Conservation (phyloP, 2,113 vertebrate species). For the Merops nubicus region DNA sequence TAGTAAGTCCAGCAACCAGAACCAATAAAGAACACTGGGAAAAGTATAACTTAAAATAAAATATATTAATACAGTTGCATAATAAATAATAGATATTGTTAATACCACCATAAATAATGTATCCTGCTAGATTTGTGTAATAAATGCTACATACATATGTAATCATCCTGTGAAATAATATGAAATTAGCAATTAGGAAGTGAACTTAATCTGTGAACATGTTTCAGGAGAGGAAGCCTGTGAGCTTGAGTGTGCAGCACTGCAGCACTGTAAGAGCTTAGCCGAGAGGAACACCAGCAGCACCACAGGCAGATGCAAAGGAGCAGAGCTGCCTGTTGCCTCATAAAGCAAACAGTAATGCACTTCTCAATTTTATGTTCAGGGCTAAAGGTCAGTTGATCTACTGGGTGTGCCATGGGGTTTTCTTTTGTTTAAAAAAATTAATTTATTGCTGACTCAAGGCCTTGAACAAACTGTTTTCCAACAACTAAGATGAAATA, state of each 20-base stretch:
- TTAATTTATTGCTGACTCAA: slow-evolving; percentile 41
- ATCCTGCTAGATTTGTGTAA: slow-evolving; percentile 65
- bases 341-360: slow-evolving; percentile 13
- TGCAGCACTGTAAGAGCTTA: background rate
- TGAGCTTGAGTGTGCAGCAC: slow-evolving; percentile 16
- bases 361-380: background rate
- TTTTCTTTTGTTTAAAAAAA: background rate
- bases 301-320: background rate
- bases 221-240: slow-evolving; percentile 17
- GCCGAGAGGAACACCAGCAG: background rate
- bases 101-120: slow-evolving; percentile 73
- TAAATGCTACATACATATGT: slow-evolving; percentile 72
- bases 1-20: slow-evolving; percentile 31
- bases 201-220: slow-evolving; percentile 57
- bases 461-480: background rate
- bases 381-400: slow-evolving; percentile 8
- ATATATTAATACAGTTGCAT: slow-evolving; percentile 65
- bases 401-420: background rate
- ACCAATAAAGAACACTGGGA: background rate
- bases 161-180: slow-evolving; percentile 65
- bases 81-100: slow-evolving; percentile 76
- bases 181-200: slow-evolving; percentile 63
- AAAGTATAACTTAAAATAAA: slow-evolving; percentile 58
- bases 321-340: background rate
- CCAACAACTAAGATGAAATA: slow-evolving; percentile 11